Percentiles rank a stretch among this genome's conserved stretches.
These are phyloP conservation scores for Netelia fuscicornis DNA, from an alignment of 2,888 invertebrate species.

Conservation along the genomic window DNA sequence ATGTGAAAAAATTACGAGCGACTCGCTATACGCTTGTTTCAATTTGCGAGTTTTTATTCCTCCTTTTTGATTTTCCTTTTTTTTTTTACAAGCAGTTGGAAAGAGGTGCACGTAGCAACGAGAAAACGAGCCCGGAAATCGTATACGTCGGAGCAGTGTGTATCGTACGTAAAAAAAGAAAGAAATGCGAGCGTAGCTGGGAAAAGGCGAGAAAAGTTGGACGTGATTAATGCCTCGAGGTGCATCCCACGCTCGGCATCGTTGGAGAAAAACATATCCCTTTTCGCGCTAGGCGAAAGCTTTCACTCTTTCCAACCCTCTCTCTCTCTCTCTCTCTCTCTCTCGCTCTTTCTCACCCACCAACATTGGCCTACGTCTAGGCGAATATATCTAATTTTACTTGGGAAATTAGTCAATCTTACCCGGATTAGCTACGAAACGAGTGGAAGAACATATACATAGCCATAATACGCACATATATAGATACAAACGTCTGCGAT, in stretches of 20 bases:
- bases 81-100: too few species aligned
- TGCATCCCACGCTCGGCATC: constrained; percentile 38
- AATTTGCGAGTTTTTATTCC: constrained; percentile 8
- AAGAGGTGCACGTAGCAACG: not conserved
- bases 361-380: not conserved
- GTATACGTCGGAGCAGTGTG: not conserved
- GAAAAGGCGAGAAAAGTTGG: constrained; percentile 61
- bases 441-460: not conserved
- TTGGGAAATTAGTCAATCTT: constrained; percentile 47
- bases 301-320: not conserved
- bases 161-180: not conserved
- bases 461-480: not conserved
- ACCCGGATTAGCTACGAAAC: not conserved
- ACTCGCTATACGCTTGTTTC: constrained; percentile 24
- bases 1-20: not conserved
- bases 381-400: constrained; percentile 59
- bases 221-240: constrained; percentile 62
- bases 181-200: constrained; percentile 41
- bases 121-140: constrained; percentile 14
- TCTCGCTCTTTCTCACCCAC: not conserved
- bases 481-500: not conserved
- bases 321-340: not conserved
- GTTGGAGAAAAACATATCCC: constrained; percentile 40
- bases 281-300: constrained; percentile 6
- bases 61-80: too few species aligned